These are phyloP conservation scores for Hypena proboscidalis DNA, from an alignment of 2,888 invertebrate genomes.

Conservation along the genomic window DNA sequence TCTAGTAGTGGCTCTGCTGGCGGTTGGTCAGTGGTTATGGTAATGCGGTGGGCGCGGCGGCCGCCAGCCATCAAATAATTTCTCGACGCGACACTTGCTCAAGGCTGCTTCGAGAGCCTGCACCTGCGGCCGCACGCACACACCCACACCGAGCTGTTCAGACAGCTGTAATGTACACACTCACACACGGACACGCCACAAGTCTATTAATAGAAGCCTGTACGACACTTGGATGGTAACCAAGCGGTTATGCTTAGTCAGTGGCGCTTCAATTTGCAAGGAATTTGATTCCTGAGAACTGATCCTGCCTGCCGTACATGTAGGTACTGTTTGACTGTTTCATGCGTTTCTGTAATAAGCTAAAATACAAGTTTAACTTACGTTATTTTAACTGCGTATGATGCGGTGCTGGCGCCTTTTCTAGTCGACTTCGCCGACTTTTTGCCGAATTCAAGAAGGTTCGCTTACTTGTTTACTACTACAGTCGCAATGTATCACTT, in stretches of 20 bases:
- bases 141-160: conserved; percentile 9
- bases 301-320: conserved; percentile 4
- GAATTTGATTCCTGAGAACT: conserved; percentile 33
- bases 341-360: conserved; percentile 6
- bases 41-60: conserved; percentile 4
- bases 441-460: conserved; percentile 3
- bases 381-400: no score
- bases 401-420: background rate
- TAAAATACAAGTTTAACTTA: no score
- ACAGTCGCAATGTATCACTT: background rate
- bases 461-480: background rate
- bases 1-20: conserved; percentile 1
- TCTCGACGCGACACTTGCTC: conserved; percentile 45
- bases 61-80: conserved; percentile 37
- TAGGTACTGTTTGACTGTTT: background rate
- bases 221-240: conserved; percentile 38
- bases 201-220: conserved; percentile 44
- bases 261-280: conserved; percentile 41
- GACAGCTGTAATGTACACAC: background rate
- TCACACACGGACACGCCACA: conserved; percentile 15
- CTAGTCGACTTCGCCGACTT: conserved; percentile 4
- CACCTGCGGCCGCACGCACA: conserved; percentile 38
- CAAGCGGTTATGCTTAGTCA: conserved; percentile 46
- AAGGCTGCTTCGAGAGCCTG: conserved; percentile 42
- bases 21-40: conserved; percentile 5